These are phyloP conservation scores for Scomberomorus guttatus DNA, from an alignment of 2,797 vertebrate species.

Conservation along the genomic window DNA sequence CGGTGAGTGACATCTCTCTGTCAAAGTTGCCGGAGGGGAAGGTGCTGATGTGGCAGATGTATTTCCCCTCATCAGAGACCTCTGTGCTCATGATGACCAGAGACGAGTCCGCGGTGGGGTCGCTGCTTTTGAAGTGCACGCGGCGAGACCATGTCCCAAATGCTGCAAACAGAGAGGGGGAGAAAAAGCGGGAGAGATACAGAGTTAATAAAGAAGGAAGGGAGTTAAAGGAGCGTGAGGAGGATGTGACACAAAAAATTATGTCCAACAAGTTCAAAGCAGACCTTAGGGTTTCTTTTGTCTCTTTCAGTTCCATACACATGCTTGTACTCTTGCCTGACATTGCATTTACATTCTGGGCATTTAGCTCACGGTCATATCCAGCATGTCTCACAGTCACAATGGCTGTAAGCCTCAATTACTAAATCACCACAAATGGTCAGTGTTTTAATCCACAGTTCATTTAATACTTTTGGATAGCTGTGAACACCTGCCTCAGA, in stretches of 20 bases:
- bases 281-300: slow-evolving; percentile 24
- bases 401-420: neutral
- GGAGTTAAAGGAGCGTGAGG: neutral
- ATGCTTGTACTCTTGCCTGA: neutral
- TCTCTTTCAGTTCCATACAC: slow-evolving; percentile 16
- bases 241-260: slow-evolving; percentile 31
- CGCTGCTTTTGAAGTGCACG: slow-evolving; percentile 70
- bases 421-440: neutral
- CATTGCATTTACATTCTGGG: neutral
- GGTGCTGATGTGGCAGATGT: slow-evolving; percentile 87
- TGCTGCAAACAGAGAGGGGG: slow-evolving; percentile 50
- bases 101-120: slow-evolving; percentile 77
- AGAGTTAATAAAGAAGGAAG: neutral
- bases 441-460: slow-evolving; percentile 1
- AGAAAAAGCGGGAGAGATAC: neutral
- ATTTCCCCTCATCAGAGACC: slow-evolving; percentile 87
- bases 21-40: slow-evolving; percentile 91
- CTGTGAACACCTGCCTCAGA: neutral
- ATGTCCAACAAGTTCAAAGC: slow-evolving; percentile 8
- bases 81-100: slow-evolving; percentile 79
- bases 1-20: slow-evolving; percentile 80
- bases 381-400: neutral
- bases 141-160: slow-evolving; percentile 67
- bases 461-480: slow-evolving; percentile 10
- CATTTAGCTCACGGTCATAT: neutral